Percentiles rank a stretch among this genome's conserved stretches.
phyloP scores from a whole-genome alignment of 2,888 invertebrate genomes.

The Candidula unifasciata region DNA sequence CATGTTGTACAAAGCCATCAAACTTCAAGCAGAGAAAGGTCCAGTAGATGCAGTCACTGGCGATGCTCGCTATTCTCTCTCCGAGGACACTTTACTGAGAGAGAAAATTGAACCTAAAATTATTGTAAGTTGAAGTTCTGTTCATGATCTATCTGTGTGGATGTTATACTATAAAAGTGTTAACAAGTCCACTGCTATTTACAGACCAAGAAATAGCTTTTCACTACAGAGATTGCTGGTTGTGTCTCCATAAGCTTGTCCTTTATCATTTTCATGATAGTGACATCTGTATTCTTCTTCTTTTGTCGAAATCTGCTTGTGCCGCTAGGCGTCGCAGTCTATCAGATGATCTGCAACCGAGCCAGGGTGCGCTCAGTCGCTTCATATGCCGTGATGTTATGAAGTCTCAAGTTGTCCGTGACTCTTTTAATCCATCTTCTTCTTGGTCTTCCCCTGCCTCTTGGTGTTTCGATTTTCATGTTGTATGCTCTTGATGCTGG shows the following conservation, averaged over 20 bases:
- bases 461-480: no score
- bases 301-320: no score
- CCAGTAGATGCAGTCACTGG: slow-evolving; percentile 98
- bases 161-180: no score
- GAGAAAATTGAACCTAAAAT: slow-evolving; percentile 92
- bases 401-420: no score
- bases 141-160: background rate
- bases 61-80: slow-evolving; percentile 97
- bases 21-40: slow-evolving; percentile 99
- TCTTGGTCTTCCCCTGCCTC: no score
- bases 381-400: no score
- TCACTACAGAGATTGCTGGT: slow-evolving; percentile 95
- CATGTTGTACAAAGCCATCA: slow-evolving; percentile 98
- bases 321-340: no score
- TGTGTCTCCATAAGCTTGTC: slow-evolving; percentile 95
- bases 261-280: slow-evolving; percentile 96
- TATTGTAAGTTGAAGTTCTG: slow-evolving; percentile 64
- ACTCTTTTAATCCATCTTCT: no score
- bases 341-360: no score
- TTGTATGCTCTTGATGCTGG: no score
- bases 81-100: slow-evolving; percentile 98
- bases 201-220: slow-evolving; percentile 98
- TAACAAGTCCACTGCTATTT: slow-evolving; percentile 90
- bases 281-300: no score
- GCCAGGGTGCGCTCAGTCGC: no score